Percentiles rank a stretch among this genome's conserved stretches.
Conservation (phyloP, 2,797 vertebrate species). For the Arctocebus calabarensis region DNA sequence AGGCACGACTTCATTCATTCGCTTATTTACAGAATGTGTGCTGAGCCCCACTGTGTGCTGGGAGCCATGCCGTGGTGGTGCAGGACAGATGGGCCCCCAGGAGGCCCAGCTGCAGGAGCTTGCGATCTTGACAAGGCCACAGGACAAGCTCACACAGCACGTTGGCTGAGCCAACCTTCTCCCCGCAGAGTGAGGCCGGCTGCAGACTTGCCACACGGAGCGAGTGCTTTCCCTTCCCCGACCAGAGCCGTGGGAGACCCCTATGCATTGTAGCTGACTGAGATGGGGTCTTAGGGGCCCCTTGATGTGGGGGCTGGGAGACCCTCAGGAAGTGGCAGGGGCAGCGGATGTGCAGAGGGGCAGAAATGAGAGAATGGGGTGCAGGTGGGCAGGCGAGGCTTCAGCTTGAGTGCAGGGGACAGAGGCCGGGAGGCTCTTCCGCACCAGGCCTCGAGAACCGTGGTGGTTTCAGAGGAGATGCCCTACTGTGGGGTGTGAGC, state of each 20-base stretch:
- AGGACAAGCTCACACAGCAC: neutral
- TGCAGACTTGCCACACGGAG: neutral
- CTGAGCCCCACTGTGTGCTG: neutral
- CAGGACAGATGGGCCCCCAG: accelerated
- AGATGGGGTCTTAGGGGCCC: accelerated
- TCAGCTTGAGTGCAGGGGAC: neutral
- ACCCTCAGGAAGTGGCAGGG: neutral
- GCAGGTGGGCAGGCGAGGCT: neutral
- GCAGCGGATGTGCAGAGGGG: neutral
- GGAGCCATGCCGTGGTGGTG: neutral
- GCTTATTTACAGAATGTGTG: no score
- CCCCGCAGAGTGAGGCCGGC: neutral
- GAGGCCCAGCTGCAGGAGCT: neutral
- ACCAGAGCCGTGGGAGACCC: neutral
- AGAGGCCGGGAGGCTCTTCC: no score
- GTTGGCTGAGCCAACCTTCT: neutral
- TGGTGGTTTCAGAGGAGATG: neutral
- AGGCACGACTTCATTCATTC: neutral
- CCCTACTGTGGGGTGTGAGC: neutral
- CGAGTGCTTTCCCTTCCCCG: no score
- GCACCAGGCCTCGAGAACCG: accelerated
- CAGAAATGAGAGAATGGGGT: neutral
- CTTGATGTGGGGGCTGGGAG: no score
- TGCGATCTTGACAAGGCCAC: neutral
- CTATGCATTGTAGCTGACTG: neutral